These are phyloP conservation scores for Spheniscus mendiculus DNA, from an alignment of 2,113 vertebrate genomes.

Conservation along the genomic window DNA sequence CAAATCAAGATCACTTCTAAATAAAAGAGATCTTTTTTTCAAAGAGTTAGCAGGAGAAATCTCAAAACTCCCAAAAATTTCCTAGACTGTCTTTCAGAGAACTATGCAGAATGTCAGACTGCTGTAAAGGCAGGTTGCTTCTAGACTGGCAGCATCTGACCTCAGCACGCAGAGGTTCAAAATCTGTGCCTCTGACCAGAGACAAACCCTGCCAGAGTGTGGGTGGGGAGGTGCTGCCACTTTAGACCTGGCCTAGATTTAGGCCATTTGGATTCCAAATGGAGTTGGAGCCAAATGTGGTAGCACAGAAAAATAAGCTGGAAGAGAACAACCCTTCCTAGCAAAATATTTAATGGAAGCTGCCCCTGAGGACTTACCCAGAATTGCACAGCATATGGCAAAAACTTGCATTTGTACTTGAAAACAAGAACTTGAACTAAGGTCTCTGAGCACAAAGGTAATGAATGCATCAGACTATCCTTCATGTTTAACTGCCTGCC, in stretches of 20 bases:
- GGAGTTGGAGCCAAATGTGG: not conserved
- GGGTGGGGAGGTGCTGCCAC: not conserved
- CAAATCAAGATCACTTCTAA: not conserved
- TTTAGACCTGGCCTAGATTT: not conserved
- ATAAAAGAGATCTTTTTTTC: not conserved
- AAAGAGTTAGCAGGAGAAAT: not conserved
- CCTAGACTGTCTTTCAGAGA: not conserved
- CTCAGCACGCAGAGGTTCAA: not conserved
- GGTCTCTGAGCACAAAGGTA: not conserved
- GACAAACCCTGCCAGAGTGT: not conserved
- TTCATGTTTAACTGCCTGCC: not conserved
- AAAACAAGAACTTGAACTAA: not conserved
- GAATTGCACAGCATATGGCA: not conserved
- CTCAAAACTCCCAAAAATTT: not conserved
- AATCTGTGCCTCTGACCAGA: not conserved
- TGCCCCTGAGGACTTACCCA: not conserved
- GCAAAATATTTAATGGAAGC: conserved; percentile 4
- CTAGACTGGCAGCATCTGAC: not conserved
- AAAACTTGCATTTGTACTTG: not conserved
- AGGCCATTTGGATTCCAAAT: not conserved
- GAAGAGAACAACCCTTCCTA: not conserved
- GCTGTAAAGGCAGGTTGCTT: not conserved
- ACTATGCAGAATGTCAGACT: not conserved
- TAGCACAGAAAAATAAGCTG: not conserved
- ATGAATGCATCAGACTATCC: not conserved